Evolutionary conservation across 2,113 vertebrate genomes (phyloP).

Genomic region (Istiophorus platypterus): DNA sequence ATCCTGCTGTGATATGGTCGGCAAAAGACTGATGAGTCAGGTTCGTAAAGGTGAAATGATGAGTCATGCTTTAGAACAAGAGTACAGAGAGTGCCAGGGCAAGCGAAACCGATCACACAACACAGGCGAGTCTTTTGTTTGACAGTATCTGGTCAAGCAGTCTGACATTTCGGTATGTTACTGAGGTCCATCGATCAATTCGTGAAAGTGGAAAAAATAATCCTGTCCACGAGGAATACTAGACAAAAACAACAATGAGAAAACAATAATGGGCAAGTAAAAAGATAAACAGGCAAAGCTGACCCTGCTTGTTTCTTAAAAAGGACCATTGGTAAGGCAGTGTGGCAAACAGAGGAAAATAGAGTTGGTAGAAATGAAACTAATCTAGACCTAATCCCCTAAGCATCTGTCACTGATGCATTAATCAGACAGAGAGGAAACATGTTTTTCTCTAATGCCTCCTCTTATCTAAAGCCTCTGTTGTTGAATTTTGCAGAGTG

Average conservation of each 20-base stretch:
- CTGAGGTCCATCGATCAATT: conserved; percentile 30
- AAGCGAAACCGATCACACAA: conserved; percentile 15
- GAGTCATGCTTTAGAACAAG: conserved; percentile 67
- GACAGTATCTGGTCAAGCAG: conserved; percentile 20
- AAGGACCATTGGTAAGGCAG: conserved; percentile 70
- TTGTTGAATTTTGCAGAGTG: conserved; percentile 67
- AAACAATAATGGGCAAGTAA: conserved; percentile 25
- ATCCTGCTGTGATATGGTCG: conserved; percentile 39
- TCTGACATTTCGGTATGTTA: conserved; percentile 38
- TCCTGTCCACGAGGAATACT: background rate
- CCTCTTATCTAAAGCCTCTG: conserved; percentile 72
- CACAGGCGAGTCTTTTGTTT: conserved; percentile 27
- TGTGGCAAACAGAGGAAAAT: conserved; percentile 75
- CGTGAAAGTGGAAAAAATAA: conserved; percentile 10
- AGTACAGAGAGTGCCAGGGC: conserved; percentile 10
- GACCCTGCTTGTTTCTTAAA: conserved; percentile 77
- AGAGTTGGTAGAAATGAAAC: conserved; percentile 80
- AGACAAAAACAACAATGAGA: conserved; percentile 42
- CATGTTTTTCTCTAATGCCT: conserved; percentile 82
- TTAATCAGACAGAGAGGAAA: conserved; percentile 85
- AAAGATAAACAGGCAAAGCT: conserved; percentile 53
- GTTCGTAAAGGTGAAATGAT: conserved; percentile 67
- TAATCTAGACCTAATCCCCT: conserved; percentile 84
- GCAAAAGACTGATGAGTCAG: conserved; percentile 63
- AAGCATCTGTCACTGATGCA: conserved; percentile 84